These are phyloP conservation scores for Nomada flava DNA, from an alignment of 2,888 invertebrate genomes.

Conservation along the genomic window DNA sequence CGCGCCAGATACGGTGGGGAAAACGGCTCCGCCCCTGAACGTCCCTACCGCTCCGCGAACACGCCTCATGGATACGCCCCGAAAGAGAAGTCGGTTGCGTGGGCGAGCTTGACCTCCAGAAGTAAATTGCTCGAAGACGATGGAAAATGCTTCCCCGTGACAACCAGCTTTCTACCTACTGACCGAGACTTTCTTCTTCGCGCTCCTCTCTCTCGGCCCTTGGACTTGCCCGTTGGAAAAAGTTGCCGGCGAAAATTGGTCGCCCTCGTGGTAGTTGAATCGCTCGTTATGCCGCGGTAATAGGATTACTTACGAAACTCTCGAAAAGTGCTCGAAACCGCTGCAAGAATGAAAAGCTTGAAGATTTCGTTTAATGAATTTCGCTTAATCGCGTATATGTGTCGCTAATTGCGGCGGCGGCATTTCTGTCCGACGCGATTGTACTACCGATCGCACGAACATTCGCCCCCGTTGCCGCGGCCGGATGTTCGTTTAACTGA, in stretches of 20 bases:
- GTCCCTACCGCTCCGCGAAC: conserved; percentile 56
- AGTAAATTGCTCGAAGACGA: conserved; percentile 69
- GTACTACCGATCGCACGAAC: not conserved
- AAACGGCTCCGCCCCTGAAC: conserved; percentile 71
- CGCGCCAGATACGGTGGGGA: conserved; percentile 55
- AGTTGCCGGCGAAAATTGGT: conserved; percentile 12
- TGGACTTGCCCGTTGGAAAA: conserved; percentile 16
- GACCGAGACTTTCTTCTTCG: conserved; percentile 67
- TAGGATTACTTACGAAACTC: not conserved
- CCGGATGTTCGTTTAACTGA: not conserved
- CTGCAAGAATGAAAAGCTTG: not conserved
- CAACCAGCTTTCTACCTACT: conserved; percentile 70
- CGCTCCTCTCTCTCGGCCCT: conserved; percentile 8
- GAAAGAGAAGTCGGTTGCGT: conserved; percentile 37
- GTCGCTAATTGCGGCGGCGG: not conserved
- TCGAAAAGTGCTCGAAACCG: not conserved
- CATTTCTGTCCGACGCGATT: not conserved
- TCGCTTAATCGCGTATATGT: not conserved
- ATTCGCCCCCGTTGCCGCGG: not conserved
- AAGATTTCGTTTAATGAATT: not conserved
- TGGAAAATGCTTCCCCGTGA: conserved; percentile 59
- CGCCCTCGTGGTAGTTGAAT: not conserved
- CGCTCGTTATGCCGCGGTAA: not conserved
- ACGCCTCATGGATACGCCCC: conserved; percentile 64
- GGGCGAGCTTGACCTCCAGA: conserved; percentile 61